Evolutionary conservation across 2,888 invertebrate genomes (phyloP).

Genomic region (Acholoe squamosa): DNA sequence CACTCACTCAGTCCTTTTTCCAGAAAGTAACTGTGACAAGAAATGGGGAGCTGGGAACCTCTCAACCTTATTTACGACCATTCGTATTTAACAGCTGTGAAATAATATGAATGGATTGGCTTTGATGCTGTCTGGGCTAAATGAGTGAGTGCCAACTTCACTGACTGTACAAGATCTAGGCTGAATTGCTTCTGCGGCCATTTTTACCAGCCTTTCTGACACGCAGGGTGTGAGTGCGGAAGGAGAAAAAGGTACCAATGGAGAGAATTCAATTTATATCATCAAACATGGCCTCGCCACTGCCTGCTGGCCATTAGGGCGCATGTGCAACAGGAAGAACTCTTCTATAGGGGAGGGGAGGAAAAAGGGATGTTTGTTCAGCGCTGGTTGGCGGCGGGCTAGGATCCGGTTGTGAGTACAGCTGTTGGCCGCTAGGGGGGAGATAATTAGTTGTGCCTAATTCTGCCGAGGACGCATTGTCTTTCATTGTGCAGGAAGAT

Average conservation of each 20-base stretch:
- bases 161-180: neutral
- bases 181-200: neutral
- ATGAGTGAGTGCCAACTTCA: neutral
- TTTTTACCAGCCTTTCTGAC: neutral
- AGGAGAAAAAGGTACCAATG: neutral
- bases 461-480: neutral
- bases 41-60: no score
- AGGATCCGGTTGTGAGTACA: slow-evolving; percentile 16
- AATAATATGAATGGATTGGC: neutral
- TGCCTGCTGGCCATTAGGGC: slow-evolving; percentile 47
- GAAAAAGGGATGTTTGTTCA: slow-evolving; percentile 29
- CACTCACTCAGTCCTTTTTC: no score
- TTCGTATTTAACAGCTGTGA: neutral
- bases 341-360: slow-evolving; percentile 10
- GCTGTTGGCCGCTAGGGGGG: slow-evolving; percentile 29
- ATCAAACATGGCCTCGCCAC: slow-evolving; percentile 24
- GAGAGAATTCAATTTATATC: slow-evolving; percentile 34
- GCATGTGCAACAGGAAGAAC: slow-evolving; percentile 40
- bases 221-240: neutral
- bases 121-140: neutral
- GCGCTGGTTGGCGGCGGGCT: slow-evolving; percentile 16
- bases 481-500: slow-evolving; percentile 47
- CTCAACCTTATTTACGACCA: neutral
- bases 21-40: no score
- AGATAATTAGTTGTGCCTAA: slow-evolving; percentile 42